Conservation (phyloP, 2,797 vertebrate species). For the Alauda arvensis region DNA sequence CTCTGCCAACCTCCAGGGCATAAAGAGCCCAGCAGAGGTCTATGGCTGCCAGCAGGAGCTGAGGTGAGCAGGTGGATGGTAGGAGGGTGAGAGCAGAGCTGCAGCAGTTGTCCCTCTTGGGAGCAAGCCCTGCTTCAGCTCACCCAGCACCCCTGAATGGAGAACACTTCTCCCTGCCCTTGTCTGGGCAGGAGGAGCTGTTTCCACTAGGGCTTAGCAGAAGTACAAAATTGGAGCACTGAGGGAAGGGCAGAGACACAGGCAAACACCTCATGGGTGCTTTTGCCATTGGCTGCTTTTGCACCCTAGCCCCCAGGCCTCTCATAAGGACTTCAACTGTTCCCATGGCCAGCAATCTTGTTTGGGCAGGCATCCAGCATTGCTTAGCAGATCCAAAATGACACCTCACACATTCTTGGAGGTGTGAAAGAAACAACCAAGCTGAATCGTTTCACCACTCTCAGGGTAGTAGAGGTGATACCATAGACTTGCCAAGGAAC, state of each 20-base stretch:
- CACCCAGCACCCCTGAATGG: background rate
- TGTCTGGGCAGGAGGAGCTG: background rate
- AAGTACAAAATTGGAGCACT: background rate
- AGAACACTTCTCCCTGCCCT: background rate
- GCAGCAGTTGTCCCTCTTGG: background rate
- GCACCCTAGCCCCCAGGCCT: background rate
- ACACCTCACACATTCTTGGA: constrained; percentile 47
- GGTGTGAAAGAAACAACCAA: constrained; percentile 59
- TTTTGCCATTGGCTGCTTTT: background rate
- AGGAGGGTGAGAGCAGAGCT: background rate
- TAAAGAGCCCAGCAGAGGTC: background rate
- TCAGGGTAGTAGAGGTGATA: constrained; percentile 4
- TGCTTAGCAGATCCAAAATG: constrained; percentile 33
- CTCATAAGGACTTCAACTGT: constrained; percentile 37
- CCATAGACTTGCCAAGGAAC: constrained; percentile 24
- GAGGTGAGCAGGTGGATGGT: background rate
- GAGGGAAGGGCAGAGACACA: background rate
- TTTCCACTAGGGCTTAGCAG: background rate
- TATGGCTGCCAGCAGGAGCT: fast-evolving
- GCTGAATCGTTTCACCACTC: constrained; percentile 9
- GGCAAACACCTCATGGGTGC: background rate
- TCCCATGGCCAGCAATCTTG: constrained; percentile 2
- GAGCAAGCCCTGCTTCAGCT: background rate
- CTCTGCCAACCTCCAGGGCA: background rate
- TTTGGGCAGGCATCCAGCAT: constrained; percentile 50